phyloP scores from a whole-genome alignment of 1,140 invertebrate species.

The Pseudomyrmex flavicornis region DNA sequence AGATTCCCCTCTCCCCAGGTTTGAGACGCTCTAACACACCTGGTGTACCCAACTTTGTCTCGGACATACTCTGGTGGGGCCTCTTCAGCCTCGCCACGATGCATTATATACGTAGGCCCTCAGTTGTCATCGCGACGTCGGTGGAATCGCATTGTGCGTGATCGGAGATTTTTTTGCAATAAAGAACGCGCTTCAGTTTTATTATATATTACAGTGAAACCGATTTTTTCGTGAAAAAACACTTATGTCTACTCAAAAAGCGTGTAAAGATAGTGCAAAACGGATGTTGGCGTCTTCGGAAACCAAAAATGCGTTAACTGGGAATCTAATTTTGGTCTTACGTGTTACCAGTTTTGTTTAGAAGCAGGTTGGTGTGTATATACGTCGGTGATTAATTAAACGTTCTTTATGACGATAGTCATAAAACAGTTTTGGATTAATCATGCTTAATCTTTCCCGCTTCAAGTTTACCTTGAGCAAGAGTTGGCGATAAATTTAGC shows the following conservation, averaged over 20 bases:
- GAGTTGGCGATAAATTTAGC: slow-evolving; percentile 34
- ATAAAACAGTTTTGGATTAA: not conserved
- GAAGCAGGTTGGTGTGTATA: not conserved
- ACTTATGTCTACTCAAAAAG: not conserved
- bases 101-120: slow-evolving; percentile 62
- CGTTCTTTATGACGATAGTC: too few relatives aligned
- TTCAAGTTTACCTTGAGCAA: slow-evolving; percentile 18
- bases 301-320: not conserved
- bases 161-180: not conserved
- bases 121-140: slow-evolving; percentile 76
- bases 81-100: slow-evolving; percentile 58
- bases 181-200: not conserved
- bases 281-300: not conserved
- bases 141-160: slow-evolving; percentile 33
- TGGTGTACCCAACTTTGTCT: slow-evolving; percentile 55
- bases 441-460: not conserved
- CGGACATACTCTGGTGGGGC: slow-evolving; percentile 71
- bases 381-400: not conserved
- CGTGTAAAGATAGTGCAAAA: slow-evolving; percentile 26
- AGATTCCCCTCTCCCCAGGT: slow-evolving; percentile 47
- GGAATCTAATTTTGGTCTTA: slow-evolving; percentile 45
- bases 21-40: slow-evolving; percentile 68
- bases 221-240: not conserved
- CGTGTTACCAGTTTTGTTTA: slow-evolving; percentile 17
- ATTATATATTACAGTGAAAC: not conserved